These are phyloP conservation scores for Dione juno DNA, from an alignment of 2,888 invertebrate genomes.

Conservation along the genomic window DNA sequence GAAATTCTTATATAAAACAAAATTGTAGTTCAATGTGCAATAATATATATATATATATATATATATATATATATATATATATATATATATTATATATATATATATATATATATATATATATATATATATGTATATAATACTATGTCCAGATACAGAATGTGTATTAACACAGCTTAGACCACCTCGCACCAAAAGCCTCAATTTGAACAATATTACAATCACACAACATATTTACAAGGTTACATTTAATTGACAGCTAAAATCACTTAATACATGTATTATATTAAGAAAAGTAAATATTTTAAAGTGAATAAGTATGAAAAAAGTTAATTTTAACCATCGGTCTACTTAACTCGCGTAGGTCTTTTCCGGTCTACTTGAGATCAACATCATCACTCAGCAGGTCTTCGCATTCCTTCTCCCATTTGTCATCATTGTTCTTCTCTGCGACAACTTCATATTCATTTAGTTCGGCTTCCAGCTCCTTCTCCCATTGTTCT, in stretches of 20 bases:
- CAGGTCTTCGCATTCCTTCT: slow-evolving; percentile 88
- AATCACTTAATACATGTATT: neutral
- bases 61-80: too few species aligned
- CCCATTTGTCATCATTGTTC: slow-evolving; percentile 83
- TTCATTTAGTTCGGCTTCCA: slow-evolving; percentile 97
- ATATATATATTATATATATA: too few species aligned
- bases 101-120: too few species aligned
- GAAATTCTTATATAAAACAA: too few species aligned
- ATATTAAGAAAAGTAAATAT: neutral
- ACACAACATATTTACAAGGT: slow-evolving; percentile 6
- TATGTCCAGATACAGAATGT: neutral
- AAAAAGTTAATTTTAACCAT: neutral
- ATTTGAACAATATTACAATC: neutral
- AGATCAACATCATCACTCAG: slow-evolving; percentile 85
- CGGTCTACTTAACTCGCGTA: neutral
- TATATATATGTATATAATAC: too few species aligned
- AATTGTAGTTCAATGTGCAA: too few species aligned
- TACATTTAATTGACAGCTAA: slow-evolving; percentile 5
- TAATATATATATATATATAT: too few species aligned
- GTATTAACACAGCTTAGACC: too few species aligned
- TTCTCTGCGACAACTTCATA: slow-evolving; percentile 92
- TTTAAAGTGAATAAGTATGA: neutral
- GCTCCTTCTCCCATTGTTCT: slow-evolving; percentile 98
- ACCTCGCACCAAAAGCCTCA: neutral
- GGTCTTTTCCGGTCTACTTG: slow-evolving; percentile 55